Conservation (phyloP, 2,113 vertebrate species). For the Corythoichthys intestinalis region DNA sequence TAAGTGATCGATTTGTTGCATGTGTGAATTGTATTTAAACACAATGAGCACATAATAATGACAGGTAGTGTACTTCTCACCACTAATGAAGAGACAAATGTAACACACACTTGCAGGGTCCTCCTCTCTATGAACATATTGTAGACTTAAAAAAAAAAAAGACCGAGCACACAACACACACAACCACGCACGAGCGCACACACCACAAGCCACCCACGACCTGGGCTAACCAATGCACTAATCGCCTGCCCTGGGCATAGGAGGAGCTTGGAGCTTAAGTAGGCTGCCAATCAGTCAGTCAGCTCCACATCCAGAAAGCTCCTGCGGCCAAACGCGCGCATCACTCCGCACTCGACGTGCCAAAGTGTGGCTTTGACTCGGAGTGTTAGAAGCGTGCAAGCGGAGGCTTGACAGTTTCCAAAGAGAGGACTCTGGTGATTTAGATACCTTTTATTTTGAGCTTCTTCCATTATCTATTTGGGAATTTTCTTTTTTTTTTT, state of each 20-base stretch:
- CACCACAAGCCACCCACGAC: slow-evolving; percentile 49
- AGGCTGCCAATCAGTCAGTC: slow-evolving; percentile 96
- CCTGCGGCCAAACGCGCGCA: slow-evolving; percentile 85
- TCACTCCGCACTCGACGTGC: slow-evolving; percentile 85
- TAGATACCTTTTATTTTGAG: slow-evolving; percentile 38
- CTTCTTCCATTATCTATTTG: slow-evolving; percentile 33
- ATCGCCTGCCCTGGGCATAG: slow-evolving; percentile 76
- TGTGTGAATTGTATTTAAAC: neutral
- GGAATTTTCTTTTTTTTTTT: slow-evolving; percentile 56
- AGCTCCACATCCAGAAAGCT: slow-evolving; percentile 93
- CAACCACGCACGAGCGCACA: slow-evolving; percentile 39
- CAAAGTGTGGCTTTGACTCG: slow-evolving; percentile 79
- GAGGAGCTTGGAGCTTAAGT: slow-evolving; percentile 85
- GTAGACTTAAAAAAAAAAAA: slow-evolving; percentile 48
- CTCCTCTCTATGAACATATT: slow-evolving; percentile 26
- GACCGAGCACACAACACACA: slow-evolving; percentile 32
- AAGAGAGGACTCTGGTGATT: slow-evolving; percentile 46
- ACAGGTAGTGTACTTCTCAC: slow-evolving; percentile 11
- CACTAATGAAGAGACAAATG: slow-evolving; percentile 16
- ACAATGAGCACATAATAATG: neutral
- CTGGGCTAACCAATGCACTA: slow-evolving; percentile 74
- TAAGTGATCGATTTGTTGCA: neutral
- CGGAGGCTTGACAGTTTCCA: slow-evolving; percentile 44
- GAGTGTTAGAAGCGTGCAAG: slow-evolving; percentile 41
- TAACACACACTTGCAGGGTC: slow-evolving; percentile 26